Base-by-base conservation (phyloP, 2,888 invertebrate species). In the Flexamia atlantica region DNA sequence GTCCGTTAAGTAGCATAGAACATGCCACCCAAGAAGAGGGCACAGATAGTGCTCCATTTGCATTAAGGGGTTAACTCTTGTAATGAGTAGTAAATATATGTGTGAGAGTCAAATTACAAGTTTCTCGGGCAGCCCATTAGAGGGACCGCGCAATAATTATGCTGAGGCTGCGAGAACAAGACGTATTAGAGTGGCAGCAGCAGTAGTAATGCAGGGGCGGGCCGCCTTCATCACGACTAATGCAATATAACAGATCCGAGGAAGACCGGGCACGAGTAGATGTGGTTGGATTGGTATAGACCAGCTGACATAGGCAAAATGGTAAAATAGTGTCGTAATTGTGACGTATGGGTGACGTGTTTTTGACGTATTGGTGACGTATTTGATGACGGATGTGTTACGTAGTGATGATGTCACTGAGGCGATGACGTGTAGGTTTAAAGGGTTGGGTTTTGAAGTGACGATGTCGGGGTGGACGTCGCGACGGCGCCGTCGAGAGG, bases 191-290 rank as follows among this genome's bases (percentile, higher is more conserved):
- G 40, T 17, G 32, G 68, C 57, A 20, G 57, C 25, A 25, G 57
- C 57, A 23, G 57, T 57, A 57, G 57, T 57, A 57, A 28, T 28
- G 64, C 64, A 28, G 64, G 57, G 64, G 64, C 64, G 64, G 64
- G 64, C 64, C 28, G 64, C 30, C 64, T 64, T 64, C 64, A 64
- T 64, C 64, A 64, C 64, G 64, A 64, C 64, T 64, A 30, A 64
- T 64, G 30, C 64, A 64, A 64, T 28, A 64, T 64, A 28, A 28
- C 14, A 64, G 64, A n/a, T 23, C 57, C 23, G 57, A 23, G 46
- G 7, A 12, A 12, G 46, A 46, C 46, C 3, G 46, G 36, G 9
- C 36, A 36, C 36, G 36, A n/a, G n/a, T n/a, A n/a, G n/a, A n/a
- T n/a, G n/a, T n/a, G n/a, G n/a, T n/a, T n/a, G n/a, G n/a, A n/a